Evolutionary conservation across 2,797 vertebrate species (phyloP).

Genomic region (Eremophila alpestris): DNA sequence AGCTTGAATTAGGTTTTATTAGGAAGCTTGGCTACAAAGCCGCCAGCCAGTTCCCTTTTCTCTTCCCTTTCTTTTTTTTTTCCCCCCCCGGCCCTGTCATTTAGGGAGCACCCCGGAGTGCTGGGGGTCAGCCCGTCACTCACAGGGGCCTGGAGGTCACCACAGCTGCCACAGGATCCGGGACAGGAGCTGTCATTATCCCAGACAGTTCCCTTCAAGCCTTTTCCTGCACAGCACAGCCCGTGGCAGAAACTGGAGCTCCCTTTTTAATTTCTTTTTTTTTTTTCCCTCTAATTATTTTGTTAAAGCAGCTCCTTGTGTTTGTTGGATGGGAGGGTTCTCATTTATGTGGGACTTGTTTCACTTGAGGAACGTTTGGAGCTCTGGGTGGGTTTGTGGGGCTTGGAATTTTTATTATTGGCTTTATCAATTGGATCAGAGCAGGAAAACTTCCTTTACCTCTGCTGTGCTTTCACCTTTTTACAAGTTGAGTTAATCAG

Average conservation of each 20-base stretch:
- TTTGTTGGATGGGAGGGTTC: background rate
- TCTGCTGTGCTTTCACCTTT: background rate
- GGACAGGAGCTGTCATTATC: slow-evolving; percentile 46
- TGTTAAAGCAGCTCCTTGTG: background rate
- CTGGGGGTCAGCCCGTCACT: slow-evolving; percentile 53
- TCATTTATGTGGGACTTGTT: background rate
- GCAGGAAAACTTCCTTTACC: background rate
- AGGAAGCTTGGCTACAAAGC: slow-evolving; percentile 45
- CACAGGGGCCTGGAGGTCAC: slow-evolving; percentile 38
- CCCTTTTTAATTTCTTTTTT: no score
- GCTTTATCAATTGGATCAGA: background rate
- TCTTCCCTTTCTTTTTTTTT: background rate
- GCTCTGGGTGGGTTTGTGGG: rapidly evolving
- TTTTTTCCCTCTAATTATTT: background rate
- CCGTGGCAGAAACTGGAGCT: slow-evolving; percentile 21
- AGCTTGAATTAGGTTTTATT: slow-evolving; percentile 70
- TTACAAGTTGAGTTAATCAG: rapidly evolving
- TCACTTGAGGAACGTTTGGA: background rate
- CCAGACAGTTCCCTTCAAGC: background rate
- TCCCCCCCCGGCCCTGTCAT: slow-evolving; percentile 21
- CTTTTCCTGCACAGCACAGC: background rate
- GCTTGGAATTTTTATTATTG: rapidly evolving
- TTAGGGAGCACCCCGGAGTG: slow-evolving; percentile 47
- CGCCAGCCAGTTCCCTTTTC: slow-evolving; percentile 26
- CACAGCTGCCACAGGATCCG: background rate